A percentile compares a stretch with the other conserved stretches of the same genome.
Evolutionary conservation across 2,113 vertebrate species (phyloP).

Genomic region (Rhinogobius similis): DNA sequence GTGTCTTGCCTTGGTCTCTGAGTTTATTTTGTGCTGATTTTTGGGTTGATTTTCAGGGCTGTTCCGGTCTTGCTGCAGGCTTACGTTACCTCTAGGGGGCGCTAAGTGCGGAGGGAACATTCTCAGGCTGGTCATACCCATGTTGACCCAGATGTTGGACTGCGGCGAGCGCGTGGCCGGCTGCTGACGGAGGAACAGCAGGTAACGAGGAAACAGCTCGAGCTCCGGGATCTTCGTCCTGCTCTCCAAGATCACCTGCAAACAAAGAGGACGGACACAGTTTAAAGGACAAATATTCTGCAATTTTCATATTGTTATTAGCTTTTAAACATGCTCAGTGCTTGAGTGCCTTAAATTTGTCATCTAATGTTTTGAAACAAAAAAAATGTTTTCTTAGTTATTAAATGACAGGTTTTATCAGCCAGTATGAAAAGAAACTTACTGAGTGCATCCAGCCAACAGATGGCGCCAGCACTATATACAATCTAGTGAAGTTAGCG

Average conservation of each 20-base stretch:
- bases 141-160: conserved; percentile 99
- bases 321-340: too few species aligned
- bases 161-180: conserved; percentile 91
- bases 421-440: too few species aligned
- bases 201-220: conserved; percentile 92
- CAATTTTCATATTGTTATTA: too few species aligned
- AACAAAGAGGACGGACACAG: neutral
- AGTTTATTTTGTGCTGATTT: neutral
- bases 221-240: conserved; percentile 83
- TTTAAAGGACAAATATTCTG: too few species aligned
- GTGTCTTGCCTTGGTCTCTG: conserved; percentile 9
- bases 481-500: too few species aligned
- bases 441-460: too few species aligned
- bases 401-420: too few species aligned
- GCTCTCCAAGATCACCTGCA: conserved; percentile 90
- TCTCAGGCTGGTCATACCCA: conserved; percentile 99
- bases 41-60: conserved; percentile 8
- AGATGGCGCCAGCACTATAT: too few species aligned
- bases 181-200: conserved; percentile 96
- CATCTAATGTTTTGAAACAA: too few species aligned
- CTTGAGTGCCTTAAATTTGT: too few species aligned
- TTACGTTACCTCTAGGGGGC: conserved; percentile 92
- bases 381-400: too few species aligned
- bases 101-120: conserved; percentile 94
- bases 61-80: conserved; percentile 94